Evolutionary conservation across 1,140 invertebrate species (phyloP).

Genomic region (Camponotus vicinus): DNA sequence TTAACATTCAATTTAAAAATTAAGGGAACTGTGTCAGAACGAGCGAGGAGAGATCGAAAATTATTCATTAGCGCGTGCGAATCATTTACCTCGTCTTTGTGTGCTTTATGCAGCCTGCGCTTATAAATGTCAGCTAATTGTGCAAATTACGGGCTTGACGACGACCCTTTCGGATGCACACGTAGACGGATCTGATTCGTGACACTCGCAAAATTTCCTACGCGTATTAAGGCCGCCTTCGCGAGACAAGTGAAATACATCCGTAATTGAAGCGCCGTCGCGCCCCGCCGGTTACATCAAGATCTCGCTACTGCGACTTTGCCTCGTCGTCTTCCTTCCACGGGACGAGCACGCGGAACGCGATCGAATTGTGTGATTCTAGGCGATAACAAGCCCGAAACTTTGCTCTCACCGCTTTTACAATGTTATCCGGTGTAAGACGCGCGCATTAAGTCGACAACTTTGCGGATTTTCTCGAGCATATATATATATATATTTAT

Average conservation of each 20-base stretch:
- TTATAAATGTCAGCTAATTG: constrained; percentile 37
- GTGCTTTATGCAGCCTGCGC: not conserved
- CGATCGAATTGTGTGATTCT: constrained; percentile 51
- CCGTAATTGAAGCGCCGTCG: constrained; percentile 46
- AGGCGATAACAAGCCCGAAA: constrained; percentile 40
- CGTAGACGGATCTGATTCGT: constrained; percentile 21
- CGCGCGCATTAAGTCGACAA: not conserved
- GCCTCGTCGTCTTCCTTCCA: not conserved
- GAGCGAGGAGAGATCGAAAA: not conserved
- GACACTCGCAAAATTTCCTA: constrained; percentile 39
- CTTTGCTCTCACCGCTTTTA: constrained; percentile 8
- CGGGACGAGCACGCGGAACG: not conserved
- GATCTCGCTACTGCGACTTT: not conserved
- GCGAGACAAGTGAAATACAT: constrained; percentile 46
- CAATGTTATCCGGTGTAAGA: not conserved
- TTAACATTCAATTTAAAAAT: not conserved
- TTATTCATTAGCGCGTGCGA: not conserved
- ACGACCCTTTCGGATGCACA: constrained; percentile 6
- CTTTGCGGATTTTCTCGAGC: not conserved
- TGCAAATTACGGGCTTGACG: constrained; percentile 16
- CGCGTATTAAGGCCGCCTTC: constrained; percentile 19
- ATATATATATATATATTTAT: no score
- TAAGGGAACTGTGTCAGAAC: not conserved
- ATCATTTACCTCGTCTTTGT: not conserved
- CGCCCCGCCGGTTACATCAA: not conserved